Base-by-base conservation (phyloP, 2,113 vertebrate genomes). In the Hipposideros armiger region DNA sequence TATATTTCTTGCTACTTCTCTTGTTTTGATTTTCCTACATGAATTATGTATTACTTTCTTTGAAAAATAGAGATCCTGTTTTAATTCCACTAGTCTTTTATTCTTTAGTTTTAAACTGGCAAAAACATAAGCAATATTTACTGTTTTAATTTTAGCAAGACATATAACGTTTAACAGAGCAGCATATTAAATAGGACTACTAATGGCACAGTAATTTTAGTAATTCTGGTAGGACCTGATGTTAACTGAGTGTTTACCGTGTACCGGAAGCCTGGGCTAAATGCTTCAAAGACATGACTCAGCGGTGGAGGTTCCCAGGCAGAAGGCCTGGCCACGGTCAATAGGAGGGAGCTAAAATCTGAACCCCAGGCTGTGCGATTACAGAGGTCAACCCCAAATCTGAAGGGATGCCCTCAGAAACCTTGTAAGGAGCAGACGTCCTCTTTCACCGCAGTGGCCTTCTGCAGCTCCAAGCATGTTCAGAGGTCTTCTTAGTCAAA, bases 111-210 rank as follows among this genome's bases (percentile, higher is more conserved):
- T 95, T 64, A 94, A 96, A 84, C 60, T 70, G 11, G 32, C 36
- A 58, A 92, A 91, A 96, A 83, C 28, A 40, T 67, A 67, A 94
- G 19, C 58, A 91, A 64, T 91, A 80, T 77, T 91, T 91, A 97
- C 73, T 62, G 64, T 81, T 88, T 54, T 66, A 82, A 94, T 84
- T 64, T 84, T 90, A 72, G 28, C 64, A 76, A 93, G 64, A 74
- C 15, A 83, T 76, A 85, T 24, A 90, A 9, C 10, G 36, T 67
- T 87, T 78, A 83, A 92, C 58, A 40, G 32, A 90, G 36, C 11
- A 30, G 4, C 28, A 60, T 42, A 77, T 64, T 58, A 93, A 88
- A 47, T 40, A 64, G 80, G 70, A 76, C 22, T 66, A 54, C 52
- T 60, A 47, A 69, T 17, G 5, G 22, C 50, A 62, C 45, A 56